Evolutionary conservation across 2,888 invertebrate genomes (phyloP), one percentile per base, ranked within the genome.

Genomic region (Cerceris ruficornis): DNA sequence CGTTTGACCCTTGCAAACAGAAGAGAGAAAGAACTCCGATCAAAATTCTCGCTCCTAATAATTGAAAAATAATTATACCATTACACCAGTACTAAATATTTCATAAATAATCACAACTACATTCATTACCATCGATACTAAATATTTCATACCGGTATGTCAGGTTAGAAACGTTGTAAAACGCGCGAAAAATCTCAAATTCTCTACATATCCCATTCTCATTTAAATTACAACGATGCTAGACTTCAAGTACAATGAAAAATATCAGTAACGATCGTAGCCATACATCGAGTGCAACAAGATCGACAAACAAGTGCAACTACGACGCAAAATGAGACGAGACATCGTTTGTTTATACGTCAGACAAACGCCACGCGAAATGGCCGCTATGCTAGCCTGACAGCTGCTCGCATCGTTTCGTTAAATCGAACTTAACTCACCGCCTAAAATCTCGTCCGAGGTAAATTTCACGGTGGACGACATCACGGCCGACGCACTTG

Each of bases 381-480:
- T 90, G 90, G 90, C 90, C 86, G 90, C 89, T 52, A 64, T 81
- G 79, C 81, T 80, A 80, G 17, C 79, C 67, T 86, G 87, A 89
- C 88, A 89, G 88, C 86, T 88, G 87, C 77, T 82, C 62, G 74
- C 28, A 2, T 28, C 28, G 28, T 28, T 28, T 28, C 28, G 4
- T 28, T 28, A 28, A 28, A 28, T 28, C 28, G 28, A 28, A 4
- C 4, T 28, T 28, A 68, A 89, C 91, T 89, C 83, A 91, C 91
- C 91, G 82, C 91, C 91, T 42, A 91, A 84, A 55, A 82, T 79
- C 80, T 91, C 91, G 77, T 91, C 91, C 73, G 89, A 88, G 55
- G 87, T 87, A 60, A 83, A 89, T 80, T 91, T 91, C 42, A 85
- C 87, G 76, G 88, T 86, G 49, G 88, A 88, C 85, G 91, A 90